Percentiles rank a stretch among this genome's conserved stretches.
phyloP scores from a whole-genome alignment of 2,888 invertebrate genomes.

The Darwinula stevensoni region DNA sequence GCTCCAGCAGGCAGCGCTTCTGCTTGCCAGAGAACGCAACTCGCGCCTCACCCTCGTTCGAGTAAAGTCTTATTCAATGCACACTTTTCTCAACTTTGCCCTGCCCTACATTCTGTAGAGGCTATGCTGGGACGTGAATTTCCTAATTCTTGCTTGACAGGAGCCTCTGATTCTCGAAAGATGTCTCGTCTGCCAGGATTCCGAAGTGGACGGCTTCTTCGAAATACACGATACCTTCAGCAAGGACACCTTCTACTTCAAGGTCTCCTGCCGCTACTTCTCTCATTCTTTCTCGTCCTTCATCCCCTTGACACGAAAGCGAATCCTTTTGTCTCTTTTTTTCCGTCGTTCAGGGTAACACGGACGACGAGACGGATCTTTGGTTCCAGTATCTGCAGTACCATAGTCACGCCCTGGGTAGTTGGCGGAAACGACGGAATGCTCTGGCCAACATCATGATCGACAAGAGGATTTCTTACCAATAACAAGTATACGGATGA shows the following conservation, averaged over 20 bases:
- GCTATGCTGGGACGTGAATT: too few relatives aligned
- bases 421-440: conserved; percentile 68
- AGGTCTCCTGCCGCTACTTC: conserved; percentile 27
- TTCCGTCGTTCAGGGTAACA: conserved; percentile 42
- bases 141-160: conserved; percentile 13
- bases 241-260: conserved; percentile 77
- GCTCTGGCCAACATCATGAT: conserved; percentile 94
- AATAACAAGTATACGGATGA: too few relatives aligned
- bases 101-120: too few relatives aligned
- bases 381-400: conserved; percentile 74
- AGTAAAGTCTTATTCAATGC: conserved; percentile 15
- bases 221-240: conserved; percentile 76
- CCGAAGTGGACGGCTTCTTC: conserved; percentile 73
- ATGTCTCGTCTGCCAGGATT: conserved; percentile 67
- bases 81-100: background rate
- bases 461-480: too few relatives aligned
- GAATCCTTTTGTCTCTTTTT: too few relatives aligned
- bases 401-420: conserved; percentile 67
- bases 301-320: too few relatives aligned
- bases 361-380: conserved; percentile 46
- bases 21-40: conserved; percentile 64
- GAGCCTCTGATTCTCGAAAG: conserved; percentile 70
- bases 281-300: too few relatives aligned
- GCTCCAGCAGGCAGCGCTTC: conserved; percentile 54
- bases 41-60: conserved; percentile 55